Conservation (phyloP, 2,888 invertebrate genomes). For the Noctua pronuba region DNA sequence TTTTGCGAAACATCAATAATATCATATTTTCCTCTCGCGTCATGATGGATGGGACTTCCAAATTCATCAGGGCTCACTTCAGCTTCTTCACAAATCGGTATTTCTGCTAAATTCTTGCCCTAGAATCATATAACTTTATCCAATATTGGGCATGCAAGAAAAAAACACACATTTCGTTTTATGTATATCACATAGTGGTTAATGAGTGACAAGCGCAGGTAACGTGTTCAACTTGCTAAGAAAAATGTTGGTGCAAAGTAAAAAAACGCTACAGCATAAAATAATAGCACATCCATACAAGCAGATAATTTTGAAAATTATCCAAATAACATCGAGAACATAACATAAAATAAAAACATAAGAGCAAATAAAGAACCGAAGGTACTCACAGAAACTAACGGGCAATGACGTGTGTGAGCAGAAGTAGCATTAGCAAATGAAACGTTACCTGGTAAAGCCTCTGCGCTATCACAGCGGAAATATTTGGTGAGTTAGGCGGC, state of each 20-base stretch:
- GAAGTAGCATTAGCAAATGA: conserved; percentile 72
- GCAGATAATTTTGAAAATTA: conserved; percentile 29
- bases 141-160: conserved; percentile 37
- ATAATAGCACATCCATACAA: conserved; percentile 47
- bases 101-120: conserved; percentile 91
- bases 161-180: conserved; percentile 5
- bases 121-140: conserved; percentile 72
- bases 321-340: conserved; percentile 48
- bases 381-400: conserved; percentile 88
- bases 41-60: conserved; percentile 88
- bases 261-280: conserved; percentile 55
- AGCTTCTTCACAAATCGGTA: conserved; percentile 92
- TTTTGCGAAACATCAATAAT: conserved; percentile 91
- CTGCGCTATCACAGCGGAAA: conserved; percentile 91
- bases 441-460: conserved; percentile 90
- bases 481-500: conserved; percentile 94
- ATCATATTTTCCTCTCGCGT: conserved; percentile 84
- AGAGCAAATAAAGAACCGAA: conserved; percentile 80
- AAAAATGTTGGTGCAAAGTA: conserved; percentile 61
- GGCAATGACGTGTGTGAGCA: conserved; percentile 82
- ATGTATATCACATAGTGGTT: conserved; percentile 48
- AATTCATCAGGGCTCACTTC: conserved; percentile 91
- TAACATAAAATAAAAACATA: conserved; percentile 64
- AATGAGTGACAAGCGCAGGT: conserved; percentile 66
- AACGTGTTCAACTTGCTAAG: conserved; percentile 58